Evolutionary conservation across 2,888 invertebrate genomes (phyloP).

Genomic region (Coleophora flavipennella): DNA sequence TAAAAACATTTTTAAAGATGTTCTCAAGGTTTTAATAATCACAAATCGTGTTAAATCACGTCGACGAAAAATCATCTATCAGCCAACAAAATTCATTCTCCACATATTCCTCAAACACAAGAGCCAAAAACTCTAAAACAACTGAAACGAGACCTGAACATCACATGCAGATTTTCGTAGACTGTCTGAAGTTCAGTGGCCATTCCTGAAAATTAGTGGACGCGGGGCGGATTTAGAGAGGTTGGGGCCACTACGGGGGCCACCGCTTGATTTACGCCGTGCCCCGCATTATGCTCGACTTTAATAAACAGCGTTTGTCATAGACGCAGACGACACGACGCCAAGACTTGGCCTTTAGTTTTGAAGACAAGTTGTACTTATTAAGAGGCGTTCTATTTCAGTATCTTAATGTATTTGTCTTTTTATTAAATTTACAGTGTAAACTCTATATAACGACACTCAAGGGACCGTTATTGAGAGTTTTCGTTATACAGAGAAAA

Average conservation of each 20-base stretch:
- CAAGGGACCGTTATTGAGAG: no score
- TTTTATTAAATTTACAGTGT: no score
- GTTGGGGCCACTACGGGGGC: conserved; percentile 16
- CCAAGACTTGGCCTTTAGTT: conserved; percentile 12
- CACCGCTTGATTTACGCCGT: conserved; percentile 74
- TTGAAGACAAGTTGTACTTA: background rate
- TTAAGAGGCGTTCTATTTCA: background rate
- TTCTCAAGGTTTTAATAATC: no score
- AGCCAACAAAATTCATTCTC: no score
- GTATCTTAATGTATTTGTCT: no score
- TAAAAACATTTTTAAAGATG: no score
- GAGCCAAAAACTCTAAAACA: background rate
- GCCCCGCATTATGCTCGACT: conserved; percentile 76
- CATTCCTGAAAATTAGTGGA: conserved; percentile 68
- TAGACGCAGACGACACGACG: conserved; percentile 39
- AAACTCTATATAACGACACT: no score
- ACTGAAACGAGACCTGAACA: conserved; percentile 19
- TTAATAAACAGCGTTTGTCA: conserved; percentile 74
- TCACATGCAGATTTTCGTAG: conserved; percentile 39
- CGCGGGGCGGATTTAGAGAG: conserved; percentile 27
- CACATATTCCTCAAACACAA: no score
- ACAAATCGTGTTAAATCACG: no score
- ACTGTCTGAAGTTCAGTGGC: conserved; percentile 53
- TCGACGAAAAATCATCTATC: no score
- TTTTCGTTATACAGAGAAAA: no score